A percentile compares a stretch with the other conserved stretches of the same genome.
Evolutionary conservation across 2,113 vertebrate genomes (phyloP).

Genomic region (Neopipo cinnamomea): DNA sequence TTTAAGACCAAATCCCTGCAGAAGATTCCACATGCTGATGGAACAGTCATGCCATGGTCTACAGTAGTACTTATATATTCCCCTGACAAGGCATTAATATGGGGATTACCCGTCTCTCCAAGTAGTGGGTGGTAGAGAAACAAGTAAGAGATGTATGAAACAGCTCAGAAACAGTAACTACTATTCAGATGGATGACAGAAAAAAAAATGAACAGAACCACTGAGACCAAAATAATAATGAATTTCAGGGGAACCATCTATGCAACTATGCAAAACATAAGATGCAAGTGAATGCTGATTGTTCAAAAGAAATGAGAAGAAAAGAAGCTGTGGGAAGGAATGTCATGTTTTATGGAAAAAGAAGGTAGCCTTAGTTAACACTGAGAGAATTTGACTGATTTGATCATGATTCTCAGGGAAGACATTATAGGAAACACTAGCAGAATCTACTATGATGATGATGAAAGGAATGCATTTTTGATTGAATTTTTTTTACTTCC

Average conservation of each 20-base stretch:
- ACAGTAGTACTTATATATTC: not conserved
- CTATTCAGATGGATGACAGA: not conserved
- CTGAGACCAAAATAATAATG: not conserved
- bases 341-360: not conserved
- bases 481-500: not conserved
- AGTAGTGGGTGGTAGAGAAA: not conserved
- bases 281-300: not conserved
- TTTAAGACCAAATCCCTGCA: not conserved
- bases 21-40: not conserved
- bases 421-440: not conserved
- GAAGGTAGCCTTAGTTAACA: not conserved
- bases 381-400: not conserved
- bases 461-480: not conserved
- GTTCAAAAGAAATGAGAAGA: not conserved
- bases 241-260: not conserved
- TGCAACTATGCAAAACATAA: not conserved
- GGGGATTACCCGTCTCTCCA: not conserved
- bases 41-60: not conserved
- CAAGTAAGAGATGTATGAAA: not conserved
- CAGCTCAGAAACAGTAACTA: not conserved
- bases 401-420: not conserved
- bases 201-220: not conserved
- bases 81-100: not conserved
- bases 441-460: not conserved
- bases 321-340: not conserved